These are phyloP conservation scores for Hermaeophaga mercurialis DNA, from an alignment of 2,888 invertebrate species.

Conservation along the genomic window DNA sequence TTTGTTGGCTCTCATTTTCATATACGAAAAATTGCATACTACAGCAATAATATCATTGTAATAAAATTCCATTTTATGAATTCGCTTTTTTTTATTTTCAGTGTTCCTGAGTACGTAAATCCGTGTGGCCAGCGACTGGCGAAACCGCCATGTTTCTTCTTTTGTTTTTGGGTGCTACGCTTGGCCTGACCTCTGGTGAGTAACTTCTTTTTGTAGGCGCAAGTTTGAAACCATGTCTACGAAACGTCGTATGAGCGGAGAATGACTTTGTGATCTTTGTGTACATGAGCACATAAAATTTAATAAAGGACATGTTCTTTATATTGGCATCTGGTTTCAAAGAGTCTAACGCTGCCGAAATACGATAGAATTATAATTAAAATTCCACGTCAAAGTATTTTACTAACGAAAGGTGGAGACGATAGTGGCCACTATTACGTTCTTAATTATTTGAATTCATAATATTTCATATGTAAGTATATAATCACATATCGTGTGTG, in stretches of 20 bases:
- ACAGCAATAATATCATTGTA: conserved; percentile 13
- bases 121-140: conserved; percentile 23
- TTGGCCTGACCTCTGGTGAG: conserved; percentile 36
- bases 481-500: no score
- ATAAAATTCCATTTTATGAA: conserved; percentile 14
- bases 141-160: conserved; percentile 31
- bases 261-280: conserved; percentile 13
- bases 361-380: not conserved
- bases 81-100: conserved; percentile 25
- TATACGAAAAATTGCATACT: not conserved
- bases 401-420: no score
- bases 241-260: not conserved
- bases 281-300: conserved; percentile 5
- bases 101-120: conserved; percentile 21
- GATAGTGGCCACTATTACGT: no score
- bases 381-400: no score
- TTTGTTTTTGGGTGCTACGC: conserved; percentile 27
- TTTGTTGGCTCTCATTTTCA: conserved; percentile 14
- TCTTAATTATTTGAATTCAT: no score
- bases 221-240: not conserved
- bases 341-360: conserved; percentile 6
- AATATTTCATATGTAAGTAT: no score
- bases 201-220: conserved; percentile 11
- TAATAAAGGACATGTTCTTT: conserved; percentile 2
- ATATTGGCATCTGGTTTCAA: conserved; percentile 6